Conservation (phyloP, 2,888 invertebrate species). For the Cylloceria caligata region DNA sequence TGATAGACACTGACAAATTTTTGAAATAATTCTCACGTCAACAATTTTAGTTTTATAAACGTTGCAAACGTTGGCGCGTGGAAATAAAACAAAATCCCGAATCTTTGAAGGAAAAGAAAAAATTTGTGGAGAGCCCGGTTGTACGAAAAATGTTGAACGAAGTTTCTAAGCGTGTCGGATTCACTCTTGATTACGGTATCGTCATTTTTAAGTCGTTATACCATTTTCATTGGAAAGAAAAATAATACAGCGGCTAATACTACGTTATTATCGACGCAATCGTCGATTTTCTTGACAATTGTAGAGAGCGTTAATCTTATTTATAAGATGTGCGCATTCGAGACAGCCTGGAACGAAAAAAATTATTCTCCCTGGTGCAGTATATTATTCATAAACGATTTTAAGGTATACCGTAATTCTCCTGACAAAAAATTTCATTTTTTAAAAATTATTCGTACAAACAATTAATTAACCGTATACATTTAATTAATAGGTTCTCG, state of each 20-base stretch:
- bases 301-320: conserved; percentile 88
- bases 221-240: not conserved
- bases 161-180: conserved; percentile 88
- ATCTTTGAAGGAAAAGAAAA: conserved; percentile 86
- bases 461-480: not conserved
- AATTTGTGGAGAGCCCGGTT: conserved; percentile 86
- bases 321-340: conserved; percentile 91
- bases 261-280: conserved; percentile 40
- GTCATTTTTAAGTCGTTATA: not conserved
- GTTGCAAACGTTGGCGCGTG: conserved; percentile 89
- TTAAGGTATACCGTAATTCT: conserved; percentile 85
- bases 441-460: not conserved
- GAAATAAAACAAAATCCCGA: conserved; percentile 89
- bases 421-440: not conserved
- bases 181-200: conserved; percentile 84
- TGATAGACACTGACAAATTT: not conserved
- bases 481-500: conserved; percentile 86
- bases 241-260: not conserved
- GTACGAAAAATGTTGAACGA: conserved; percentile 87
- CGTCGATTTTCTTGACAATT: conserved; percentile 67
- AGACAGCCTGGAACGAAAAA: conserved; percentile 91
- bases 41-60: conserved; percentile 91
- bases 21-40: not conserved
- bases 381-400: conserved; percentile 88
- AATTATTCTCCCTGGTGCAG: conserved; percentile 92